phyloP scores from a whole-genome alignment of 2,888 invertebrate species.

The Aproaerema taeniolella region DNA sequence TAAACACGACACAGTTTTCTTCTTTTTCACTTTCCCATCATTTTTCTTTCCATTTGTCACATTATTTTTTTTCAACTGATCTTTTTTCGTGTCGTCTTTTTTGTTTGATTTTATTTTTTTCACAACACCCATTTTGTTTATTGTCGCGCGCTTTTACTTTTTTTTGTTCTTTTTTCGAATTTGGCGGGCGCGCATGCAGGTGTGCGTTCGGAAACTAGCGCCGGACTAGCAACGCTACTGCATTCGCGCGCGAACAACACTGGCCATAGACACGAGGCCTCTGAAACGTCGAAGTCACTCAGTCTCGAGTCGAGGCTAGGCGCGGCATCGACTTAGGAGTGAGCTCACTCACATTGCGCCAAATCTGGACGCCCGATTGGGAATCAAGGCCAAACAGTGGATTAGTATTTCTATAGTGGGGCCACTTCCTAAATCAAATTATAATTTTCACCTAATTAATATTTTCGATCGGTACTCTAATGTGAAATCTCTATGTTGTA shows the following conservation, averaged over 20 bases:
- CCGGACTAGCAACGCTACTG: conserved; percentile 70
- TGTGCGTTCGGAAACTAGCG: conserved; percentile 71
- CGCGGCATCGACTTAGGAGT: conserved; percentile 32
- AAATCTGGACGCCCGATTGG: conserved; percentile 62
- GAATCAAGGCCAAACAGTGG: conserved; percentile 67
- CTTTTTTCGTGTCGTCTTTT: conserved; percentile 28
- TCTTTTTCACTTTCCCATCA: conserved; percentile 68
- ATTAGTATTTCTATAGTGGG: conserved; percentile 59
- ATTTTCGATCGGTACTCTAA: conserved; percentile 39
- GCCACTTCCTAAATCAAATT: conserved; percentile 57
- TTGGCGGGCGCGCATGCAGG: conserved; percentile 47
- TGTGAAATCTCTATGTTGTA: no score
- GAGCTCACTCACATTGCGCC: conserved; percentile 55
- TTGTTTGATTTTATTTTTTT: conserved; percentile 54
- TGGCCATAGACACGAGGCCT: conserved; percentile 20
- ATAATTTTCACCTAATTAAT: conserved; percentile 57
- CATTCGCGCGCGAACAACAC: conserved; percentile 55
- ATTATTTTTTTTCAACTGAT: conserved; percentile 21
- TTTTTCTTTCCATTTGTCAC: conserved; percentile 55
- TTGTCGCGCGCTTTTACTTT: conserved; percentile 33
- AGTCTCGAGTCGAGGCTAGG: conserved; percentile 28
- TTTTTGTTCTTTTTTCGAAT: no score
- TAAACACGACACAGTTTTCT: conserved; percentile 71
- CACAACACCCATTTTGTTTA: conserved; percentile 64
- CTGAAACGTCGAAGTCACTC: conserved; percentile 18